Evolutionary conservation across 2,888 invertebrate species (phyloP), one percentile per base, ranked within the genome.

Genomic region (Hydrotaea cyrtoneurina): DNA sequence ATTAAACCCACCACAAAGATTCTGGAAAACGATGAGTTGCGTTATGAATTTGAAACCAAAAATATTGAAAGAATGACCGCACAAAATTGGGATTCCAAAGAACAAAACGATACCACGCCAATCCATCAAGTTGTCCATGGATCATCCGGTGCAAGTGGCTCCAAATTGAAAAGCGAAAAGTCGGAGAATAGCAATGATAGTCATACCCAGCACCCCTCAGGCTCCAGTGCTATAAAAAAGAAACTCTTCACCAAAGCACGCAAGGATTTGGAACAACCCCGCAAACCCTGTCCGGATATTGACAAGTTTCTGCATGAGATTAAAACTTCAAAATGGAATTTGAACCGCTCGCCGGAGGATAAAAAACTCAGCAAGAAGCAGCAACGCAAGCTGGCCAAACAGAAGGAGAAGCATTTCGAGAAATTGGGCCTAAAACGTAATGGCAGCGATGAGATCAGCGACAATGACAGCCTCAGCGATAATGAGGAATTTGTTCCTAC

Each of bases 1-100:
- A 94, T 95, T 75, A 95, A 95, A 89, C 95, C 95, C 8, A 95
- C 95, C 2, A 94, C 94, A 8, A 95, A 95, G 90, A 94, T 95
- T 64, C 91, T 95, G 26, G 95, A 95, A 23, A 95, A 95, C 89
- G 94, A 95, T 88, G 95, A 95, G 87, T 88, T 94, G 62, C 93
- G 94, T 74, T 93, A 94, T 78, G 94, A 94, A 8, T 92, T 94
- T 39, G 94, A 94, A 87, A 93, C 93, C 8, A 94, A 94, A 87
- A 94, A 94, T 86, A 94, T 93, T 89, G 94, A 93, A 2, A 92
- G 94, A 0, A 92, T 94, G 66, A 94, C 93, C 11, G 91, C 89
- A 4, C 87, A 87, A 59, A 88, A 89, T 43, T 90, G 89, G 89
- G 89, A 89, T 69, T 50, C 74, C 8, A 3, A 64, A 0, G 78